A percentile compares a stretch with the other conserved stretches of the same genome.
Conservation (phyloP, 2,888 invertebrate species). For the Ernsta delagoae region DNA sequence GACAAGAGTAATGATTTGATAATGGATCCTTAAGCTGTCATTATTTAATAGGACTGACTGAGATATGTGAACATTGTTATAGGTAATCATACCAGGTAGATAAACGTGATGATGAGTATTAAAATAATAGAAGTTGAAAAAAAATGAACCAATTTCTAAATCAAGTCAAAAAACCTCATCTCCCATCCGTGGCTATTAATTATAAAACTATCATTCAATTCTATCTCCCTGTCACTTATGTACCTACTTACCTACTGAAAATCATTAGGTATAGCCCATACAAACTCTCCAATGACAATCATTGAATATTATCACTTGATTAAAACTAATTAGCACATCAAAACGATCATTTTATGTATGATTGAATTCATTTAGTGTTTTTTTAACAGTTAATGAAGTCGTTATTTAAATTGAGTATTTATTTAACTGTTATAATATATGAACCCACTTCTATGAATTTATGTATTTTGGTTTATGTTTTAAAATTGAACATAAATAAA, state of each 20-base stretch:
- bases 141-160: too few species aligned
- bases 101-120: too few species aligned
- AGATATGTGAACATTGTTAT: not conserved
- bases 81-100: too few species aligned
- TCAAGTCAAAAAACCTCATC: too few species aligned
- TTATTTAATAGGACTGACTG: not conserved
- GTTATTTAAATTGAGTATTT: constrained; percentile 12
- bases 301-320: constrained; percentile 11
- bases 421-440: constrained; percentile 7
- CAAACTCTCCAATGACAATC: not conserved
- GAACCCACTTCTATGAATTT: not conserved
- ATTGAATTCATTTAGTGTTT: constrained; percentile 15
- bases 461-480: not conserved
- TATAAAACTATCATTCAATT: too few species aligned
- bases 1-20: constrained; percentile 28
- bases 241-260: too few species aligned
- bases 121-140: too few species aligned
- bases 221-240: too few species aligned
- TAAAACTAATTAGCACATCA: constrained; percentile 8
- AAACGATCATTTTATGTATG: constrained; percentile 18
- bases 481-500: not conserved
- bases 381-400: constrained; percentile 19
- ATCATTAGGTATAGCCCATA: too few species aligned
- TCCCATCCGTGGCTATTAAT: too few species aligned
- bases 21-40: constrained; percentile 15